Base-by-base conservation (phyloP, 2,113 vertebrate genomes). In the Pangasianodon gigas region DNA sequence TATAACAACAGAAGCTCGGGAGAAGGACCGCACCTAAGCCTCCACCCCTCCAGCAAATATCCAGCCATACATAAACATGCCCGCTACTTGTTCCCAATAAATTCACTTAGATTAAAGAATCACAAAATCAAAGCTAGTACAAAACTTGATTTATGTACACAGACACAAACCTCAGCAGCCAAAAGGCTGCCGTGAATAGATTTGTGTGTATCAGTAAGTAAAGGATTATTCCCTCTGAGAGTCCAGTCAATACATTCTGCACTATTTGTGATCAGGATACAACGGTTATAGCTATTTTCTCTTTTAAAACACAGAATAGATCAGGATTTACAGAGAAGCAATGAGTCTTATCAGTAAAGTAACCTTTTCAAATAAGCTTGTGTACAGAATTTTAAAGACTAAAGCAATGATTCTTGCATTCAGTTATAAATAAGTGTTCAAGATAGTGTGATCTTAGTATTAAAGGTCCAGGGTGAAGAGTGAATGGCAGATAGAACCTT, bases 251-350 rank as follows among this genome's bases (percentile, higher is more conserved):
- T 90, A 60, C 37, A 44, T 88, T 54, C 21, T 29, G 84, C 89
- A 86, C 67, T 87, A 67, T 75, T 75, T 92, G 41, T 86, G 21
- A 71, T 86, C 67, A 77, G 58, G 48, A 37, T 87, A 24, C 60
- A 91, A 90, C 85, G 79, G 84, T 77, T 89, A 88, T n/a, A n/a
- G 84, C 90, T 86, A 71, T 90, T 91, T 84, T 87, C 85, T 74
- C 60, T 81, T 48, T 85, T 32, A 84, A 80, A 85, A 60, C 58
- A 79, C 75, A 56, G 62, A 81, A 85, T 91, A 79, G 79, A 60
- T 91, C 41, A 87, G 51, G 41, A 71, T 51, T 89, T 75, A 51
- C 52, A 29, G 85, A 56, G 14, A 41, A 87, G 83, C 79, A 88
- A 90, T 91, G 69, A 85, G 86, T 92, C 82, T 87, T 69, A 89